A percentile compares a stretch with the other conserved stretches of the same genome.
Conservation (phyloP, 2,113 vertebrate genomes). For the Periophthalmodon schlosseri region DNA sequence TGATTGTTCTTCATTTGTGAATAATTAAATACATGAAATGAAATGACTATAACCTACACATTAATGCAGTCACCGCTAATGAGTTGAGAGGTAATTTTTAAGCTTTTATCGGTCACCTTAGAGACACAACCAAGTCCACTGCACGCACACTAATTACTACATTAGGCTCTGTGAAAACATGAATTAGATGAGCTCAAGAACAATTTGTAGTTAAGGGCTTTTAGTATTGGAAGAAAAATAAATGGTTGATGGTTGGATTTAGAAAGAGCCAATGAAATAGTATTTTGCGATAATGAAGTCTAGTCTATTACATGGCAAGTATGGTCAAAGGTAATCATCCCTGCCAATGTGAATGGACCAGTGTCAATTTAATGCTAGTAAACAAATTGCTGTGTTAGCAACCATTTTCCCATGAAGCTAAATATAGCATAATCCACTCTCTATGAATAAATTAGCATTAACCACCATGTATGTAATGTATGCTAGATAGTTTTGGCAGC, state of each 20-base stretch:
- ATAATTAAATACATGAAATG: neutral
- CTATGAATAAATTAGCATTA: neutral
- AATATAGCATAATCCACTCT: neutral
- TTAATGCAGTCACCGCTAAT: conserved; percentile 5
- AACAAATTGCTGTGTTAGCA: neutral
- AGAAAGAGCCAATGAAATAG: neutral
- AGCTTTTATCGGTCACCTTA: conserved; percentile 18
- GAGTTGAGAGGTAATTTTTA: conserved; percentile 22
- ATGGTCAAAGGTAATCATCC: neutral
- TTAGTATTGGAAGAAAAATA: neutral
- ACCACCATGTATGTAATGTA: neutral
- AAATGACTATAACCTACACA: conserved; percentile 2
- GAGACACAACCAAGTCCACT: neutral
- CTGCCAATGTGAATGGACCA: neutral
- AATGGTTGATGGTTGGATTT: neutral
- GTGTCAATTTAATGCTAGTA: neutral
- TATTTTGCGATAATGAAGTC: neutral
- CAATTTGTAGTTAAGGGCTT: neutral
- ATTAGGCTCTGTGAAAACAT: neutral
- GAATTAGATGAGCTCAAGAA: neutral
- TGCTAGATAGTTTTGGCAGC: neutral
- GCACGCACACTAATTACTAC: too few species aligned
- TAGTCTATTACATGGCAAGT: neutral
- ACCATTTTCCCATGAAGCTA: neutral
- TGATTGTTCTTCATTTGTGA: neutral